These are phyloP conservation scores for Amblyopsis rosae DNA, from an alignment of 2,113 vertebrate genomes.

Conservation along the genomic window DNA sequence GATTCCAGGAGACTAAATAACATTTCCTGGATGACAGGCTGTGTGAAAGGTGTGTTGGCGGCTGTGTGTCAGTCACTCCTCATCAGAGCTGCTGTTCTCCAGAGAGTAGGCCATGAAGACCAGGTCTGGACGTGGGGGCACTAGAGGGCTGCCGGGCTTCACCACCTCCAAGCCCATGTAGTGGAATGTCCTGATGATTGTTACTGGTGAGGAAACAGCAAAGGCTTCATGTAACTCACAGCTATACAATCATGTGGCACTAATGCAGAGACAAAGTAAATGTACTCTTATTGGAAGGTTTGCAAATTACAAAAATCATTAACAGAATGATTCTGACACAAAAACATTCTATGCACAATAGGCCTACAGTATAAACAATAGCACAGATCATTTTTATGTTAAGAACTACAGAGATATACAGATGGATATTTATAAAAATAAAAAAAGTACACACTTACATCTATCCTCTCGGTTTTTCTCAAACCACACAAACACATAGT, in stretches of 20 bases:
- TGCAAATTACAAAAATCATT: not conserved
- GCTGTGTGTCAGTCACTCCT: constrained; percentile 79
- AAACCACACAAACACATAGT: constrained; percentile 94
- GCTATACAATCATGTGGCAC: not conserved
- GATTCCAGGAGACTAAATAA: not conserved
- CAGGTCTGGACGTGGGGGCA: constrained; percentile 87
- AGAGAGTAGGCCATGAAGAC: constrained; percentile 96
- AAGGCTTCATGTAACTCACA: constrained; percentile 4
- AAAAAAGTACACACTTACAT: constrained; percentile 78
- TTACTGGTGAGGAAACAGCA: constrained; percentile 72
- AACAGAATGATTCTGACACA: no score
- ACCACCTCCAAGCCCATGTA: constrained; percentile 97
- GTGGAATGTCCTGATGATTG: constrained; percentile 94
- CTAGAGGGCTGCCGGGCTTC: constrained; percentile 89
- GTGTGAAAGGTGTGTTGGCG: not conserved
- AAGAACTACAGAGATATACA: not conserved
- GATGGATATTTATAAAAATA: not conserved
- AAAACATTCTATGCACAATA: not conserved
- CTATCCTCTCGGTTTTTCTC: constrained; percentile 92
- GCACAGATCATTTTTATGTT: not conserved
- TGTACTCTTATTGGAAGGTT: not conserved
- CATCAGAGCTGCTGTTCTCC: constrained; percentile 91
- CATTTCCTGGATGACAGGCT: not conserved
- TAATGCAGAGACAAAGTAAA: not conserved
- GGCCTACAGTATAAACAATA: not conserved